Percentiles rank a stretch among this genome's conserved stretches.
Evolutionary conservation across 2,113 vertebrate species (phyloP).

Genomic region (Amia ocellicauda): DNA sequence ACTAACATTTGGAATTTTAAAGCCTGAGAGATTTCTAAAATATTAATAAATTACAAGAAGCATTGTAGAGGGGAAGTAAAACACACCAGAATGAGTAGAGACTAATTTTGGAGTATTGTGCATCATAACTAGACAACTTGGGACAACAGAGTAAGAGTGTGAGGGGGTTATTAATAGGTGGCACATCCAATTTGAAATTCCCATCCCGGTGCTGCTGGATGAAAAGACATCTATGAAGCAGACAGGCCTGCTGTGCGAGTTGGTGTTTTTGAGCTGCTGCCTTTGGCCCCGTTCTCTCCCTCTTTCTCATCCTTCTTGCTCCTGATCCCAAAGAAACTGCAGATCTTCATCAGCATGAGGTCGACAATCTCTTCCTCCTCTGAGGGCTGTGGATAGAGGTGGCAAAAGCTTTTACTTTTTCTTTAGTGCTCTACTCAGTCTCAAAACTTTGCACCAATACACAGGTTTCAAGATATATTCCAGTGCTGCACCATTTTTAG

Average conservation of each 20-base stretch:
- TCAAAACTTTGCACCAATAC: not conserved
- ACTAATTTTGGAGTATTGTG: too few species aligned
- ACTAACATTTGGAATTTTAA: too few species aligned
- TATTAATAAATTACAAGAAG: too few species aligned
- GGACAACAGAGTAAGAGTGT: too few species aligned
- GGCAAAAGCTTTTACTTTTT: not conserved
- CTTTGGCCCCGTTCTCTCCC: not conserved
- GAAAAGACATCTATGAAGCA: conserved; percentile 13
- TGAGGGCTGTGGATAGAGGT: conserved; percentile 68
- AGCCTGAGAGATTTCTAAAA: too few species aligned
- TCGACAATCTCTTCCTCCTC: conserved; percentile 92
- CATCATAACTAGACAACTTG: too few species aligned
- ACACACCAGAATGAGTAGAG: too few species aligned
- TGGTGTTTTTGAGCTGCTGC: conserved; percentile 22
- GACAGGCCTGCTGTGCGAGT: conserved; percentile 25
- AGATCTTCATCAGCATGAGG: conserved; percentile 82
- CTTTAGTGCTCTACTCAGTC: not conserved
- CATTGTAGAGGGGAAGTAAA: too few species aligned
- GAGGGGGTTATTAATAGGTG: too few species aligned
- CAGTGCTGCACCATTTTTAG: too few species aligned
- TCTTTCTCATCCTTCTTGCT: conserved; percentile 58
- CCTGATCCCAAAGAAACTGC: conserved; percentile 79
- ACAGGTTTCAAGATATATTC: not conserved
- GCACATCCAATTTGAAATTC: too few species aligned
- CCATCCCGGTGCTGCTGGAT: too few species aligned